Evolutionary conservation across 2,797 vertebrate species (phyloP).

Genomic region (Crenichthys baileyi): DNA sequence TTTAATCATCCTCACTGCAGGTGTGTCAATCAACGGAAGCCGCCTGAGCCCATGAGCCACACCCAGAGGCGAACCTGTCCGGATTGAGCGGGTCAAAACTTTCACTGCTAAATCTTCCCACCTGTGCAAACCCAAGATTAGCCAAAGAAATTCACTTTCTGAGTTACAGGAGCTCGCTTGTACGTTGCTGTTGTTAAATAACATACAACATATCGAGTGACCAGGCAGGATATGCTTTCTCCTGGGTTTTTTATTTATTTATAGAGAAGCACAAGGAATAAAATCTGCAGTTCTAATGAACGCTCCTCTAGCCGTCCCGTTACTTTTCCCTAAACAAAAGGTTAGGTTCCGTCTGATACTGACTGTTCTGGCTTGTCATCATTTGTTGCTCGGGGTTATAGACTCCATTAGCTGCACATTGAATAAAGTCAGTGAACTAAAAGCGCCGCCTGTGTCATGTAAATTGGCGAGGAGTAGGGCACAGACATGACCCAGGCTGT

Average conservation of each 20-base stretch:
- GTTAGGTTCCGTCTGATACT: background rate
- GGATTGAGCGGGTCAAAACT: slow-evolving; percentile 23
- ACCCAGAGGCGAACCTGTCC: slow-evolving; percentile 30
- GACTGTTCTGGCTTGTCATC: background rate
- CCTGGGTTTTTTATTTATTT: background rate
- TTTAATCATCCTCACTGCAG: slow-evolving; percentile 5
- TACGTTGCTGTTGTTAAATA: background rate
- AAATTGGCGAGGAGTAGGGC: slow-evolving; percentile 53
- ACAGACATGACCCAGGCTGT: slow-evolving; percentile 12
- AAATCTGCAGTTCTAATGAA: background rate
- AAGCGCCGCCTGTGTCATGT: slow-evolving; percentile 70
- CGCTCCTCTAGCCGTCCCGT: background rate
- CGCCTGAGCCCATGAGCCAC: slow-evolving; percentile 9
- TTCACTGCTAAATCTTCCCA: background rate
- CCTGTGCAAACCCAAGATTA: too few relatives aligned
- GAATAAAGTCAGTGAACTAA: slow-evolving; percentile 69
- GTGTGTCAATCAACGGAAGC: slow-evolving; percentile 3
- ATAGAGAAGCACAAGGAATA: background rate
- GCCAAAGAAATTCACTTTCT: background rate
- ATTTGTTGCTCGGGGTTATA: background rate
- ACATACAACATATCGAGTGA: background rate
- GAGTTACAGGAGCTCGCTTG: background rate
- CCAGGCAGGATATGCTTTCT: background rate
- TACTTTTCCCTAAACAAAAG: background rate
- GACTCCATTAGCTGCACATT: slow-evolving; percentile 1